Evolutionary conservation across 2,113 vertebrate genomes (phyloP).

Genomic region (Tachuris rubrigastra): DNA sequence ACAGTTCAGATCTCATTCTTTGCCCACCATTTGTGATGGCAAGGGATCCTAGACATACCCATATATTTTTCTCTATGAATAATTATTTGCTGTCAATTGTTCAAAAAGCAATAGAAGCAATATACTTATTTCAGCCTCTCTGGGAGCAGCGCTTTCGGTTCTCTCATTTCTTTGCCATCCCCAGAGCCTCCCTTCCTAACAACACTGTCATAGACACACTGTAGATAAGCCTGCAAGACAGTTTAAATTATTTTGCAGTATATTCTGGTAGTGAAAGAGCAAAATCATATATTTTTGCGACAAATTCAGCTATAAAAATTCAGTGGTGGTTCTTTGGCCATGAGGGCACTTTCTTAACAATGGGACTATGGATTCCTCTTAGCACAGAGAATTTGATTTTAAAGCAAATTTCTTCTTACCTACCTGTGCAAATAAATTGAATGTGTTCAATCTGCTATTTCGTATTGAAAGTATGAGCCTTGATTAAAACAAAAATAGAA

Average conservation of each 20-base stretch:
- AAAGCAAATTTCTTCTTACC: background rate
- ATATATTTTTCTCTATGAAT: background rate
- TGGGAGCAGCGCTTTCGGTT: slow-evolving; percentile 46
- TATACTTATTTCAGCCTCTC: slow-evolving; percentile 26
- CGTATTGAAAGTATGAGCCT: background rate
- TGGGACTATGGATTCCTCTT: background rate
- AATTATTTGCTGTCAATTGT: slow-evolving; percentile 49
- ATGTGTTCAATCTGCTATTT: background rate
- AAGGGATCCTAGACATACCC: background rate
- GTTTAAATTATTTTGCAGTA: slow-evolving; percentile 73
- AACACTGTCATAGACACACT: slow-evolving; percentile 34
- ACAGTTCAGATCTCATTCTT: background rate
- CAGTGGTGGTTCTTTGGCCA: slow-evolving; percentile 27
- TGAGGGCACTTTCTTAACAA: background rate
- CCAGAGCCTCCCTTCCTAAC: slow-evolving; percentile 36
- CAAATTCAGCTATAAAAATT: slow-evolving; percentile 57
- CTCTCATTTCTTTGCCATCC: slow-evolving; percentile 61
- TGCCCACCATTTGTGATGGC: background rate
- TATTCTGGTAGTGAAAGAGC: slow-evolving; percentile 59
- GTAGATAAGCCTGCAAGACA: slow-evolving; percentile 65
- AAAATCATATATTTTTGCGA: slow-evolving; percentile 53
- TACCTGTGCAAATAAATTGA: background rate
- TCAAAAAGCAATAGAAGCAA: slow-evolving; percentile 56
- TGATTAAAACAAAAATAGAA: background rate
- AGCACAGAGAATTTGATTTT: background rate